Evolutionary conservation across 37 sponge, comb jelly and placozoan genomes (phyloP), one percentile per base, ranked within the genome.

Genomic region (Theonella swinhoei): DNA sequence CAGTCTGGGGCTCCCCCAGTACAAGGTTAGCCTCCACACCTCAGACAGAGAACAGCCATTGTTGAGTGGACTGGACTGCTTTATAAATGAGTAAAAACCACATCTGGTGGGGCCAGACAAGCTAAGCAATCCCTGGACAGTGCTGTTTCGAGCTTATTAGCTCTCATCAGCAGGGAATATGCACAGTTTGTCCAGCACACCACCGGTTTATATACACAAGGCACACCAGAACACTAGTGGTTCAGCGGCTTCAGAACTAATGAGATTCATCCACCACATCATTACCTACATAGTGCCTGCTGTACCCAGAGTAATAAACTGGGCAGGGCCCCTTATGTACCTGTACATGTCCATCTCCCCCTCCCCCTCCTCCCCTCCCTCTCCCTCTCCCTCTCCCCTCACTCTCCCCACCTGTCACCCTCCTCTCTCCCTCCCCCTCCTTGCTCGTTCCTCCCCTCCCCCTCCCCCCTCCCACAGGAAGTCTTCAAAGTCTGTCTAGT

Each of bases 1-100:
- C 32, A 80, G 79, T 41, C 84, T 98, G 1, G 99, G 99, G 2
- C 92, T 98, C 4, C 83, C 96, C 0, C 99, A 98, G 80, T 95
- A 98, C 81, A 72, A 64, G 43, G 88, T 87, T 19, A 86, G 80
- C 20, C 68, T 25, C 68, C n/a, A 24, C 7, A 66, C 28, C 41
- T 54, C 40, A 62, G 43, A 47, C 65, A 58, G 68, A 82, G 40
- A 60, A 67, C 47, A 75, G 62, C 42, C 7, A 36, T 8, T 40
- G 73, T 20, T 5, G 5, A 31, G 39, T 24, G 31, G 31, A 14
- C 70, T n/a, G 11, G 26, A 68, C 22, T 23, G 32, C 22, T n/a
- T 14, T 24, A 68, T 11, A n/a, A 9, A 58, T 58, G 19, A 58
- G 11, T n/a, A n/a, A n/a, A n/a, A n/a, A n/a, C n/a, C n/a, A n/a